phyloP scores from a whole-genome alignment of 2,113 vertebrate species.

The Mystacornis crossleyi region DNA sequence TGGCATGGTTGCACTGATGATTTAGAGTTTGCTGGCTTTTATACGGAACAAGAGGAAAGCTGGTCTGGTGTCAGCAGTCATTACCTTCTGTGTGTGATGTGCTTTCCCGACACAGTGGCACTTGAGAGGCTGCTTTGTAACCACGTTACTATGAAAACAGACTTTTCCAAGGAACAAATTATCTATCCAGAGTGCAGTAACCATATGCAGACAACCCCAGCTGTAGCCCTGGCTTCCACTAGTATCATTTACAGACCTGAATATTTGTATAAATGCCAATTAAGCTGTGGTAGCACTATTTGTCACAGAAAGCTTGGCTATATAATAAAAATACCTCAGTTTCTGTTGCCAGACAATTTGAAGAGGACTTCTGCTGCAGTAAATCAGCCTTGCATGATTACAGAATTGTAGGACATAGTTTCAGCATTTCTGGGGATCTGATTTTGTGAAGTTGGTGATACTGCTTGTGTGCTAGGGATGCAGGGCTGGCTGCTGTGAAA shows the following conservation, averaged over 20 bases:
- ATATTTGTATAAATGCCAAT: constrained; percentile 52
- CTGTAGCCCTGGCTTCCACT: constrained; percentile 54
- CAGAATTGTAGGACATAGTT: neutral
- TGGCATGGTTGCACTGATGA: constrained; percentile 14
- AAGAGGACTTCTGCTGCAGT: neutral
- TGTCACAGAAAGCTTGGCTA: neutral
- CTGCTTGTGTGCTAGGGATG: fast-evolving
- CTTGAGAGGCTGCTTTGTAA: constrained; percentile 48
- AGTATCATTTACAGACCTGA: constrained; percentile 37
- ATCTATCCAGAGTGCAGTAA: constrained; percentile 2
- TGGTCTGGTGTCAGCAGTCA: constrained; percentile 41
- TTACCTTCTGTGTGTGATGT: constrained; percentile 37
- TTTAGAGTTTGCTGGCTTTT: constrained; percentile 56
- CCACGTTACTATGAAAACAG: constrained; percentile 47
- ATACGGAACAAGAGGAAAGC: constrained; percentile 24
- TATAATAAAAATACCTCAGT: neutral
- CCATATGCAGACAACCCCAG: constrained; percentile 27
- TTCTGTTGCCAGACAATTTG: neutral
- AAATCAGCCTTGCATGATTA: neutral
- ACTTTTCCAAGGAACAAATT: constrained; percentile 54
- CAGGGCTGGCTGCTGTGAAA: neutral
- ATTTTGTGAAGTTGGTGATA: neutral
- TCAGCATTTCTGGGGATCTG: neutral
- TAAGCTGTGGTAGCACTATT: constrained; percentile 7
- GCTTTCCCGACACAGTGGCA: constrained; percentile 37